Evolutionary conservation across 23 tunicate genomes (phyloP), one percentile per base, ranked within the genome.

Genomic region (Oikopleura albicans): DNA sequence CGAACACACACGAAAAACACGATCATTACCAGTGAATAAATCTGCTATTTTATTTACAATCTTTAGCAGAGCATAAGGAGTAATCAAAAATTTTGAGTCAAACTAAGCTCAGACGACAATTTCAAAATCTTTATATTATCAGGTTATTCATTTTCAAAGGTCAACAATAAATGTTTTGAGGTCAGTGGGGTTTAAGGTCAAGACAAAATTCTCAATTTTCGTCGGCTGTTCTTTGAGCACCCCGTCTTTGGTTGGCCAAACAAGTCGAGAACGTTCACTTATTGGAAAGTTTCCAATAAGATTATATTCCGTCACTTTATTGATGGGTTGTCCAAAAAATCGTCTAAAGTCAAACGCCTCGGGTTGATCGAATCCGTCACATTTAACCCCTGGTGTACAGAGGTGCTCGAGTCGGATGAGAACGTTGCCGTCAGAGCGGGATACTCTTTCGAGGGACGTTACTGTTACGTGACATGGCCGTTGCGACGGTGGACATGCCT

Each of bases 371-470:
- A 71, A 71, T 29, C 35, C 35, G 36, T 71, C 79, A 71, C 79
- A 71, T 22, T 29, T 71, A 22, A 12, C 4, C 2, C 79, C 79
- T 12, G 79, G 79, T 2, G 79, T 29, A 71, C 79, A 71, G 37
- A 71, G 79, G 31, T 71, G 79, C 79, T 71, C 79, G 28, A 71
- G 31, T 71, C 79, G 33, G 2, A 71, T 71, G 37, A 71, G 28
- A 22, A 49, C 22, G 22, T 49, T 49, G 12, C 63, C 63, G 22
- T 49, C 63, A 22, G 22, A 12, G 12, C 22, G 12, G 22, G 12
- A 8, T 49, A 49, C 63, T 8, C 12, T 8, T 49, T 49, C 16
- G 22, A 49, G 63, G 16, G 63, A 49, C 63, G 63, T 49, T 49
- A 49, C 63, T 8, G 63, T 49, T 49, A 49, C 22, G 16, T 8